Percentiles rank a stretch among this genome's conserved stretches.
phyloP scores from a whole-genome alignment of 2,113 vertebrate species.

The Sylvia atricapilla region DNA sequence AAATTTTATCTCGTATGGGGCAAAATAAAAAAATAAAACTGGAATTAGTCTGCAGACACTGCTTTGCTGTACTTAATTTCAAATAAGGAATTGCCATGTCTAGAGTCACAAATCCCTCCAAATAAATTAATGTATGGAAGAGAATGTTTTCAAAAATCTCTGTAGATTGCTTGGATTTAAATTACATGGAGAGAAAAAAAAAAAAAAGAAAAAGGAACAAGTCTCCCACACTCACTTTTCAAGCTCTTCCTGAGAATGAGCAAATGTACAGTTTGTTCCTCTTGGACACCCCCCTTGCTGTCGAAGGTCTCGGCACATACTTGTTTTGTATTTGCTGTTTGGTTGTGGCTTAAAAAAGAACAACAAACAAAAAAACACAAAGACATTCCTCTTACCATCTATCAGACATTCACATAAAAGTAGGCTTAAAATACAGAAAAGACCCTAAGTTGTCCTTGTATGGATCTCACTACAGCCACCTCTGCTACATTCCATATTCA shows the following conservation, averaged over 20 bases:
- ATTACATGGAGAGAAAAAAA: neutral
- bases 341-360: conserved; percentile 83
- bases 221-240: conserved; percentile 85
- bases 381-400: neutral
- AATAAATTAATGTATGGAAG: neutral
- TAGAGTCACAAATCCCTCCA: neutral
- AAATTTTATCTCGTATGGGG: neutral
- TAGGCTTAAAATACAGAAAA: neutral
- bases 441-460: neutral
- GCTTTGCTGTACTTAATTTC: neutral
- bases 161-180: neutral
- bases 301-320: conserved; percentile 95
- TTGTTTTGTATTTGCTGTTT: conserved; percentile 98
- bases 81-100: neutral
- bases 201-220: neutral
- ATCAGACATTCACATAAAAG: neutral
- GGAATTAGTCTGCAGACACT: neutral
- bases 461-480: neutral
- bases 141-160: neutral
- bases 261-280: conserved; percentile 95
- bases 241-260: conserved; percentile 96
- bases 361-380: neutral
- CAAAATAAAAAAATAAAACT: neutral
- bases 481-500: neutral
- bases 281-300: conserved; percentile 93